phyloP scores from a whole-genome alignment of 2,113 vertebrate genomes.

The Callionymus lyra region DNA sequence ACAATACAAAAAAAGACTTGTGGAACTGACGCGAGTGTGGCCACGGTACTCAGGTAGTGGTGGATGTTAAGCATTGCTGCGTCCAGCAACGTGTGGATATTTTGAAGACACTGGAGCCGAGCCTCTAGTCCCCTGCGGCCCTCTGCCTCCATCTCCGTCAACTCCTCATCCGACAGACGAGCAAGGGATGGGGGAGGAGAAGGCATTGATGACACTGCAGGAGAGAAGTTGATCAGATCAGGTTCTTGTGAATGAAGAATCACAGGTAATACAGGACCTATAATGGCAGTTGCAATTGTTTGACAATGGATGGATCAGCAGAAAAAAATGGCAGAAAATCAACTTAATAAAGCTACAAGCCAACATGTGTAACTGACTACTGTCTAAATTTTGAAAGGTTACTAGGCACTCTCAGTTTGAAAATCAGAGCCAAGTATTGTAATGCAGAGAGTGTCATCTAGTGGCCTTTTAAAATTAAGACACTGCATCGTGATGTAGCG shows the following conservation, averaged over 20 bases:
- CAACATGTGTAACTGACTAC: too few species aligned
- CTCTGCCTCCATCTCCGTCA: constrained; percentile 83
- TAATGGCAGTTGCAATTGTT: too few species aligned
- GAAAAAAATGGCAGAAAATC: too few species aligned
- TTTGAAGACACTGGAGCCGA: constrained; percentile 85
- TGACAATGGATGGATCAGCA: too few species aligned
- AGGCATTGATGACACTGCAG: constrained; percentile 83
- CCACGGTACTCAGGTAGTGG: constrained; percentile 86
- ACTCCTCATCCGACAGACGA: constrained; percentile 80
- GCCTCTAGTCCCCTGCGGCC: constrained; percentile 85
- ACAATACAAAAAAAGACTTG: too few species aligned
- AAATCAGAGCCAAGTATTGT: too few species aligned
- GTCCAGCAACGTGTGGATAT: constrained; percentile 89
- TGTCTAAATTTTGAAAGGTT: neutral
- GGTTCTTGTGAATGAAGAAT: neutral
- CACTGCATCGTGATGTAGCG: too few species aligned
- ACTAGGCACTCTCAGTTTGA: too few species aligned
- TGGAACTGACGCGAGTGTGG: constrained; percentile 69
- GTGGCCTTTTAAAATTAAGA: too few species aligned
- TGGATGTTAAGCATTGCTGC: constrained; percentile 95
- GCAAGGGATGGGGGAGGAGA: constrained; percentile 82
- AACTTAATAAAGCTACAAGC: too few species aligned
- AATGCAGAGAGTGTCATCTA: too few species aligned
- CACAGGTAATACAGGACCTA: too few species aligned
- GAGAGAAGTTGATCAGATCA: neutral